Evolutionary conservation across 2,797 vertebrate genomes (phyloP).

Genomic region (Myotis daubentonii): DNA sequence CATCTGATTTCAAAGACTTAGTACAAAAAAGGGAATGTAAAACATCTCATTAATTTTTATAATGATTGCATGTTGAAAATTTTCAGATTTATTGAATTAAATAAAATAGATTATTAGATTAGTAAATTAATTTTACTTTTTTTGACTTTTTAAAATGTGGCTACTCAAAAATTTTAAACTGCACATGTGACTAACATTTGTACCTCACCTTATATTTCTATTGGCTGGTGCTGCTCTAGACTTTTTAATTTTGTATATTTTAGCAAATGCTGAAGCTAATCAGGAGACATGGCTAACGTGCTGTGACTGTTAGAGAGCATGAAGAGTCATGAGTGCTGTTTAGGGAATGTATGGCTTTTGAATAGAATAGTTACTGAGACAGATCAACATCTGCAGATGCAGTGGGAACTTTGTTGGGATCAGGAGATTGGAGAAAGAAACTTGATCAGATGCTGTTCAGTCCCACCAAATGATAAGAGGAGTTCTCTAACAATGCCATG

Average conservation of each 20-base stretch:
- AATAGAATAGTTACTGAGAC: background rate
- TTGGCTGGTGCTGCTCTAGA: background rate
- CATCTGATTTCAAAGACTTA: constrained; percentile 2
- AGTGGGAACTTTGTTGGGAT: background rate
- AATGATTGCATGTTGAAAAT: background rate
- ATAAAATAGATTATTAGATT: background rate
- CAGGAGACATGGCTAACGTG: background rate
- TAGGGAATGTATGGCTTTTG: constrained; percentile 38
- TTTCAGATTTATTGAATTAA: constrained; percentile 16
- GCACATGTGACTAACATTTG: background rate
- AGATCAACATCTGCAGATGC: background rate
- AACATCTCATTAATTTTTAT: background rate
- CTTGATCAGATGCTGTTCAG: background rate
- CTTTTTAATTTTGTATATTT: constrained; percentile 23
- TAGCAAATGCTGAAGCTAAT: background rate
- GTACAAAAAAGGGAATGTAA: background rate
- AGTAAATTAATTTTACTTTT: background rate
- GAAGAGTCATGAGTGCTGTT: background rate
- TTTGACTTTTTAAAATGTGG: background rate
- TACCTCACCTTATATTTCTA: constrained; percentile 1
- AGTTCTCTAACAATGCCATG: background rate
- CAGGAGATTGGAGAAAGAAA: background rate
- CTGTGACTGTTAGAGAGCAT: background rate
- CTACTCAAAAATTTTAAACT: background rate
- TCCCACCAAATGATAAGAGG: background rate